phyloP scores from a whole-genome alignment of 2,797 vertebrate species.

The Hyperoplus immaculatus region DNA sequence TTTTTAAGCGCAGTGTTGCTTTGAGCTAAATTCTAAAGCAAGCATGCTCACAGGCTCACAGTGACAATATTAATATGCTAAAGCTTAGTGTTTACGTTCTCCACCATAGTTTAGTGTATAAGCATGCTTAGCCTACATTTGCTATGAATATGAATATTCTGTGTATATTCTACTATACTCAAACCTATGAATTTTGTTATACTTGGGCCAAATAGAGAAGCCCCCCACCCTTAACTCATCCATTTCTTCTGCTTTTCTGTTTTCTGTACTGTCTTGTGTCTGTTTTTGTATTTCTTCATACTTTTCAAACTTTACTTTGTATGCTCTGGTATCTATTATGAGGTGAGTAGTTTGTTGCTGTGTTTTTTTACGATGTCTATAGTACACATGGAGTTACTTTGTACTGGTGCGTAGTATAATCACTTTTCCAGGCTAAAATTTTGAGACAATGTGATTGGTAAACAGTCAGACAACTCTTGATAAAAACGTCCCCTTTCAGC shows the following conservation, averaged over 20 bases:
- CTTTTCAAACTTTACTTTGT: not conserved
- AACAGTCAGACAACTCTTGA: constrained; percentile 26
- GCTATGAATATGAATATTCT: too few relatives aligned
- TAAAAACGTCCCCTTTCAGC: constrained; percentile 29
- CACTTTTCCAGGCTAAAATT: not conserved
- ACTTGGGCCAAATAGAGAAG: not conserved
- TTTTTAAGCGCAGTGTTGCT: too few relatives aligned
- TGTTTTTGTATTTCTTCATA: not conserved
- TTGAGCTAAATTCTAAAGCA: too few relatives aligned
- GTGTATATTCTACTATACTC: not conserved
- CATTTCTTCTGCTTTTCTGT: not conserved
- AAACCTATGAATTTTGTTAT: not conserved
- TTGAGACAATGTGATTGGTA: constrained; percentile 11
- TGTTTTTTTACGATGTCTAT: not conserved
- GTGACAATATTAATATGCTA: too few relatives aligned
- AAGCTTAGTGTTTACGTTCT: too few relatives aligned
- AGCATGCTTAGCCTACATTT: too few relatives aligned
- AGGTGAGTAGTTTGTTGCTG: not conserved
- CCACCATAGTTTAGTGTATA: too few relatives aligned
- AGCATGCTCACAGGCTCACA: too few relatives aligned
- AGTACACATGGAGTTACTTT: not conserved
- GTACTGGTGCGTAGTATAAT: not conserved
- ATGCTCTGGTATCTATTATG: not conserved
- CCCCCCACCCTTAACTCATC: not conserved
- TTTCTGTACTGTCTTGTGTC: not conserved